Base-by-base conservation (phyloP, 2,888 invertebrate species). In the Chirona hameri region DNA sequence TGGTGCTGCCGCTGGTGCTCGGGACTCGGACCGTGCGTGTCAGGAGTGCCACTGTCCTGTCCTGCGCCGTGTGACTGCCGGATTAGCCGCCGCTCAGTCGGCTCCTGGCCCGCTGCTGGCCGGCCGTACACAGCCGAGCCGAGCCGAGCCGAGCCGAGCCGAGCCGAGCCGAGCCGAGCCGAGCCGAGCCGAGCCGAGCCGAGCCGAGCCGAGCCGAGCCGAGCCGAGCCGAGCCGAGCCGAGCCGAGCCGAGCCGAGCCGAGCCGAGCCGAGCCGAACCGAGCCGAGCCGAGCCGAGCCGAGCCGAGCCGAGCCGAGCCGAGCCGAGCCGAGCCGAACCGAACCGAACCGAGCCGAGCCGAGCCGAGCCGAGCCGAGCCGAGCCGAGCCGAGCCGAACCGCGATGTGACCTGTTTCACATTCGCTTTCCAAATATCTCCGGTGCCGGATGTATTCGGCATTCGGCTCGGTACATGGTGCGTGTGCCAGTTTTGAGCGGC, bases 401-500 rank as follows among this genome's bases (percentile, higher is more conserved):
- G 24, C 60, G 24, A 12, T n/a, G 24, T 60, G 60, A 60, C 60
- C 60, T 60, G 60, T 24, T 60, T 60, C n/a, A n/a, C 60, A 10
- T 24, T 60, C 60, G n/a, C 60, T 60, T 60, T 60, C 60, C 60
- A 24, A 24, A n/a, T 60, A 60, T n/a, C n/a, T n/a, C n/a, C n/a
- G 24, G 60, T 21, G 60, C 12, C 60, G 24, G 24, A 15, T 15
- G 14, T 57, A 57, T 57, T 57, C 57, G 0, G 15, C 18, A 57
- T 15, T 57, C 57, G 57, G 57, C 57, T 21, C 57, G 10, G n/a
- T 60, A n/a, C 60, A 12, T 18, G 52, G 52, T 18, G 52, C 52
- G 60, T 60, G 60, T 60, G 60, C 60, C 60, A 60, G 60, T 60
- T 60, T n/a, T 60, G 60, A 60, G 60, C n/a, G 60, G 60, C n/a